Percentiles rank a stretch among this genome's conserved stretches.
Evolutionary conservation across 2,113 vertebrate genomes (phyloP).

Genomic region (Tonatia bakeri): DNA sequence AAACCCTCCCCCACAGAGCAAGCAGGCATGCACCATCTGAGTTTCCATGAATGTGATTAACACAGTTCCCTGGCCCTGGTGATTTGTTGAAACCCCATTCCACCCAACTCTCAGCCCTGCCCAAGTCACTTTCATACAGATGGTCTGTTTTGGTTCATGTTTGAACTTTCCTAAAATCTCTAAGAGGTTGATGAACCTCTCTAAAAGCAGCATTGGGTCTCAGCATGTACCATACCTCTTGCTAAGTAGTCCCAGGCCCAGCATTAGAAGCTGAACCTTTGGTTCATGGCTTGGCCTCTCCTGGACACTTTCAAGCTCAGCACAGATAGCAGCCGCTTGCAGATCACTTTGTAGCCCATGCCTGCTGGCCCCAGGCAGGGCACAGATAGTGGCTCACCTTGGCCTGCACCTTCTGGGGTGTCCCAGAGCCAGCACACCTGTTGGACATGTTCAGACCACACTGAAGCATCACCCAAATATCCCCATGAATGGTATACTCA

Average conservation of each 20-base stretch:
- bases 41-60: background rate
- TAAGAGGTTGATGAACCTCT: background rate
- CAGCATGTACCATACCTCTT: background rate
- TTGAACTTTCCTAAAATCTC: background rate
- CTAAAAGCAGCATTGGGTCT: background rate
- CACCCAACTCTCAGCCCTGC: background rate
- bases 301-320: background rate
- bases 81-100: background rate
- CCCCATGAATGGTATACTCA: background rate
- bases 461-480: background rate
- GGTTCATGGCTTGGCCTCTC: background rate
- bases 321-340: background rate
- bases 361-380: background rate
- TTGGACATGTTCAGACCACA: background rate
- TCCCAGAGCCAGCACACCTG: background rate
- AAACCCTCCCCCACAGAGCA: background rate
- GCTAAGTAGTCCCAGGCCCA: background rate
- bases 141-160: background rate
- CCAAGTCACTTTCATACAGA: background rate
- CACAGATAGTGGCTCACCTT: background rate
- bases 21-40: background rate
- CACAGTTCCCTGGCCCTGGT: background rate
- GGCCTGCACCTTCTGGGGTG: background rate
- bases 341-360: background rate
- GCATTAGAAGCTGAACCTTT: background rate